Base-by-base conservation (phyloP, 1,140 invertebrate genomes). In the Drosophila kohkoa region DNA sequence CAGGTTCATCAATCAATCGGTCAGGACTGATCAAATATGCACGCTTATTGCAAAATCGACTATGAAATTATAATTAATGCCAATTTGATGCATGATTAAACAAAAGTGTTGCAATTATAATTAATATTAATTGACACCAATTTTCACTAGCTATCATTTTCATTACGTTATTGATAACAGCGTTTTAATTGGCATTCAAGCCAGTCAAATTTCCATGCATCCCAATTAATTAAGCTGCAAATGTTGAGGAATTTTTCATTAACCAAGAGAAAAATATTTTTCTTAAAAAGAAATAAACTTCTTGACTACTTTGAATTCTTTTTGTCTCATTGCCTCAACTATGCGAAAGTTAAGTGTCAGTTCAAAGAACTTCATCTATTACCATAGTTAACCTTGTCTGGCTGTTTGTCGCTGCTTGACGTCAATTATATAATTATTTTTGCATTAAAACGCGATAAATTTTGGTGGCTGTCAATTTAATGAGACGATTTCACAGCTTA, bases 1-100 rank as follows among this genome's bases (percentile, higher is more conserved):
- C 55, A 13, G 25, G 49, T 63, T 8, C 59, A 57, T 66, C 62
- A 74, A 74, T 69, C 64, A 67, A 55, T 59, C 52, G 58, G 45
- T 43, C 10, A 35, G 20, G n/a, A 41, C 54, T 43, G 35, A 20
- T 41, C 62, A 51, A 60, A 67, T 58, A 72, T 41, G 66, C 32
- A 55, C 69, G 71, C 70, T 51, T 1, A 54, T 57, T 63, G 71
- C 70, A 41, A 72, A 81, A 86, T 76, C 62, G 64, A 81, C 55
- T 72, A 58, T 69, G 78, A 65, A 76, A 64, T 73, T 65, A 67
- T 86, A 85, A 85, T 85, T 85, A 85, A 81, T 63, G 57, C 49
- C 48, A 58, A 72, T 75, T 68, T 74, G 16, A 11, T 43, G 58
- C 28, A 30, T 64, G 64, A 48, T 68, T 62, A 60, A 80, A 70